Evolutionary conservation across 2,888 invertebrate genomes (phyloP).

Genomic region (Alloscopus bannaensis): DNA sequence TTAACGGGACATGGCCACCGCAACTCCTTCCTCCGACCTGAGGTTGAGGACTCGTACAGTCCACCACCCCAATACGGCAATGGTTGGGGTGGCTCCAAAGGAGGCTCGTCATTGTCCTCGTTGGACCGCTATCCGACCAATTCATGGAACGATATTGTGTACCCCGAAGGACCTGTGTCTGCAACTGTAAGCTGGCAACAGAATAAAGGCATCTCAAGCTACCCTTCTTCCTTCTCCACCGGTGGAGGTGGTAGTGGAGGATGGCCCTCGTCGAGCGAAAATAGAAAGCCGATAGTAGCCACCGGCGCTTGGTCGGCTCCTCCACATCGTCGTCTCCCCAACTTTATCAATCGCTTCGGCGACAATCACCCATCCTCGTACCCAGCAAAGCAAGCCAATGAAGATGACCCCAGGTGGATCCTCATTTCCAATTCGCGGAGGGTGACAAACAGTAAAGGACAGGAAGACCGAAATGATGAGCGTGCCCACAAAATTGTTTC

Average conservation of each 20-base stretch:
- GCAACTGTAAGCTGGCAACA: constrained; percentile 72
- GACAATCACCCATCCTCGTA: constrained; percentile 40
- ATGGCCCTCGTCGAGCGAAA: constrained; percentile 43
- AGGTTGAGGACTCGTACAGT: constrained; percentile 19
- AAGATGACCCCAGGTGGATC: constrained; percentile 71
- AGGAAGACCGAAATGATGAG: constrained; percentile 28
- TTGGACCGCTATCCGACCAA: constrained; percentile 53
- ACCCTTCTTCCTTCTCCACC: constrained; percentile 58
- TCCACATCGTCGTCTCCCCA: constrained; percentile 32
- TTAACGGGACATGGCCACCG: constrained; percentile 31
- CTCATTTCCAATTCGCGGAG: constrained; percentile 68
- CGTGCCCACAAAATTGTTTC: constrained; percentile 31
- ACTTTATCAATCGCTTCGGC: constrained; percentile 49
- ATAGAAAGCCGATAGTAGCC: constrained; percentile 50
- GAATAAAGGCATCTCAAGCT: constrained; percentile 56
- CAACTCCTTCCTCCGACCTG: constrained; percentile 35
- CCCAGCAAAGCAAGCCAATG: constrained; percentile 56
- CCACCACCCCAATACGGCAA: neutral
- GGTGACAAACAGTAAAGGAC: constrained; percentile 36
- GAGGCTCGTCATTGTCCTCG: constrained; percentile 45
- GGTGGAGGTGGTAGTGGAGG: constrained; percentile 28
- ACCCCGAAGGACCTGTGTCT: constrained; percentile 69
- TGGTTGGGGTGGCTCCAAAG: constrained; percentile 17
- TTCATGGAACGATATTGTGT: constrained; percentile 71
- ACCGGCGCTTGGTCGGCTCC: constrained; percentile 69